These are phyloP conservation scores for Lithobius niger DNA, from an alignment of 1,140 invertebrate species.

Conservation along the genomic window DNA sequence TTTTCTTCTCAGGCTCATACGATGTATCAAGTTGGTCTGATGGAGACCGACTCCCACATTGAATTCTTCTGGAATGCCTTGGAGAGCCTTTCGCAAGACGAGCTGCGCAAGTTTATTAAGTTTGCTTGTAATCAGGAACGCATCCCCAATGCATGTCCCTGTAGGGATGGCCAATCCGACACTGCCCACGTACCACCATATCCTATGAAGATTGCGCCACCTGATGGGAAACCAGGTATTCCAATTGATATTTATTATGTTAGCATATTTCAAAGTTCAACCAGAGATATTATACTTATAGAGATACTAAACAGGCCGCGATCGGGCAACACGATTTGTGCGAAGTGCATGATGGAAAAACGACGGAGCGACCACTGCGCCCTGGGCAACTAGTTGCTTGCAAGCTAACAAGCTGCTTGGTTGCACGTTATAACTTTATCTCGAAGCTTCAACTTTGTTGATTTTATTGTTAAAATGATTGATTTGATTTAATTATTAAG, in stretches of 20 bases:
- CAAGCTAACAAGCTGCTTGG: too few species aligned
- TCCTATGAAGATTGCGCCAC: slow-evolving; percentile 36
- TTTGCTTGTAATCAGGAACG: slow-evolving; percentile 34
- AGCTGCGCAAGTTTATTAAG: slow-evolving; percentile 32
- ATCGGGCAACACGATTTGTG: too few species aligned
- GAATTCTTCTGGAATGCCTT: slow-evolving; percentile 33
- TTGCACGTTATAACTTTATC: too few species aligned
- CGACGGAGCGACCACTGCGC: too few species aligned
- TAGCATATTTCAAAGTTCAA: too few species aligned
- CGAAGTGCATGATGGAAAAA: too few species aligned
- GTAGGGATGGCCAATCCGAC: slow-evolving; percentile 26
- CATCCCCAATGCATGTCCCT: slow-evolving; percentile 30
- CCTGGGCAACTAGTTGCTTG: too few species aligned
- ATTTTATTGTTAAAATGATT: too few species aligned
- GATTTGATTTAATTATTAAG: too few species aligned
- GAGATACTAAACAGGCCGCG: too few species aligned
- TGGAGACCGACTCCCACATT: slow-evolving; percentile 32
- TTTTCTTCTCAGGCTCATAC: slow-evolving; percentile 31
- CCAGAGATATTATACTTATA: too few species aligned
- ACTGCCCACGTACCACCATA: slow-evolving; percentile 31
- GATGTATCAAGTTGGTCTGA: slow-evolving; percentile 34
- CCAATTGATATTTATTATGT: not conserved
- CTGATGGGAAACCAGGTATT: slow-evolving; percentile 28
- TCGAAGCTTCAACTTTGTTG: too few species aligned
- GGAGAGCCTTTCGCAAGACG: slow-evolving; percentile 29